Base-by-base conservation (phyloP, 2,888 invertebrate genomes). In the Mylabris sibirica region DNA sequence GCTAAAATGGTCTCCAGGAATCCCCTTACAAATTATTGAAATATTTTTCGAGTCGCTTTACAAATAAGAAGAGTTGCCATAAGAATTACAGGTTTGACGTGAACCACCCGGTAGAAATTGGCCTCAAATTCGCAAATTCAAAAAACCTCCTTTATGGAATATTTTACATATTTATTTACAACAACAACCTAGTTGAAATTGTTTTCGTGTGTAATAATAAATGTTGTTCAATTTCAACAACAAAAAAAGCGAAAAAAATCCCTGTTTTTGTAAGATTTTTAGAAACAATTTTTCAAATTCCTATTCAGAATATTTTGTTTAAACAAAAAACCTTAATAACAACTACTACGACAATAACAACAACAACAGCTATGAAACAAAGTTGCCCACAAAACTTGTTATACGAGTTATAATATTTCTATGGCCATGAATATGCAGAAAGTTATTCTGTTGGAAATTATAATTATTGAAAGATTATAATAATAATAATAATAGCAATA, bases 341-440 rank as follows among this genome's bases (percentile, higher is more conserved):
- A 20, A 49, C 49, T 17, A 49, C 49, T 20, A 49, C 30, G n/a
- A 30, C 26, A 5, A 30, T 8, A 30, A 49, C 17, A 49, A 49
- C 17, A 49, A 49, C 49, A 49, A 49, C 49, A 49, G 17, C 49
- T 49, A 49, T 41, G 20, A 30, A 35, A 63, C 34, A 63, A 63
- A 67, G 72, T 68, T 71, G 74, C 72, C 72, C 74, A 77, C 74
- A 74, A 79, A 81, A 80, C 80, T 79, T 73, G 80, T 80, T 76
- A 77, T 76, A 78, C 81, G 75, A 81, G 80, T 81, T 79, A 77
- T 77, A 74, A 49, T 49, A 17, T 49, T 79, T 77, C 76, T 76
- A 75, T 77, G 78, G 77, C 78, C 79, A 79, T 81, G 80, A 79
- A 79, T 79, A 80, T 80, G 78, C 76, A 75, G 68, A 70, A 66